Conservation (phyloP, 1,140 invertebrate genomes). For the Bombus sylvicola region DNA sequence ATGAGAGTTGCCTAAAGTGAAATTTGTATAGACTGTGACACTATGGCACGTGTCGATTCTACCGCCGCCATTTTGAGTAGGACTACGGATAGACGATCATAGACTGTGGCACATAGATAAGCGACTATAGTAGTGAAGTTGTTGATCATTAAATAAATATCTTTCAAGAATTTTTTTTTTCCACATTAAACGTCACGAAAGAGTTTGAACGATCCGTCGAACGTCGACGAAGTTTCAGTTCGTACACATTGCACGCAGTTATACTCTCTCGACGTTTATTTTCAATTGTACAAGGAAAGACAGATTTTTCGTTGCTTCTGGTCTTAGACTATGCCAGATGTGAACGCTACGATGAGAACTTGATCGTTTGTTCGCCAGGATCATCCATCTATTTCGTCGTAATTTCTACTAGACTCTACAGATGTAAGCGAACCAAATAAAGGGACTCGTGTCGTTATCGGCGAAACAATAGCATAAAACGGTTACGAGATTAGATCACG, state of each 20-base stretch:
- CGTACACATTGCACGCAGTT: not conserved
- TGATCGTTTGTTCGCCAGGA: constrained; percentile 40
- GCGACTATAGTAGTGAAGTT: too few relatives aligned
- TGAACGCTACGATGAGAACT: too few relatives aligned
- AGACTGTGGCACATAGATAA: too few relatives aligned
- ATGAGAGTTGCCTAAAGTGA: too few relatives aligned
- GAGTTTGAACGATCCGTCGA: not conserved
- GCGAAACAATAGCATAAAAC: constrained; percentile 30
- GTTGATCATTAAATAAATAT: too few relatives aligned
- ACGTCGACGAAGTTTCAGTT: not conserved
- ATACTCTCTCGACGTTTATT: not conserved
- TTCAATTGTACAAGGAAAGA: not conserved
- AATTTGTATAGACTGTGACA: too few relatives aligned
- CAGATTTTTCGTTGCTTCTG: not conserved
- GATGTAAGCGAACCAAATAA: constrained; percentile 61
- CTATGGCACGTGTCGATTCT: too few relatives aligned
- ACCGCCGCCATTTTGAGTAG: too few relatives aligned
- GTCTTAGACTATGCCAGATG: not conserved
- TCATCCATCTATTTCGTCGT: not conserved
- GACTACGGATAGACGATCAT: too few relatives aligned
- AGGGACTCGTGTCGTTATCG: constrained; percentile 2
- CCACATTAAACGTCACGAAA: not conserved
- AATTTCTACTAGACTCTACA: constrained; percentile 2
- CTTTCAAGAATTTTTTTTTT: not conserved
- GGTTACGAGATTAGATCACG: constrained; percentile 35